phyloP scores from a whole-genome alignment of 2,797 vertebrate genomes.

The Heliangelus exortis region DNA sequence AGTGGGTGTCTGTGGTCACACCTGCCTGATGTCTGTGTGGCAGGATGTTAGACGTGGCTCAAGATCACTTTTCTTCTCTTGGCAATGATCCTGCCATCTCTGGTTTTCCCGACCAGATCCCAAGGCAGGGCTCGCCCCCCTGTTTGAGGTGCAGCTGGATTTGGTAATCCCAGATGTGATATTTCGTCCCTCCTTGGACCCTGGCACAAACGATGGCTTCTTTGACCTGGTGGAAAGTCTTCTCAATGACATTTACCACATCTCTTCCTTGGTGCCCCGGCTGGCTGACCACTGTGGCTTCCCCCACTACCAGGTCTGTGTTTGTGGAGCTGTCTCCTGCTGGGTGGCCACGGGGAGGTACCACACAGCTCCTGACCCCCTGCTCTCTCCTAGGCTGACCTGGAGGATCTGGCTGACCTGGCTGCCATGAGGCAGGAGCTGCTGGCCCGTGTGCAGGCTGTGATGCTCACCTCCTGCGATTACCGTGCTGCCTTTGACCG shows the following conservation, averaged over 20 bases:
- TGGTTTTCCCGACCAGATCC: constrained; percentile 76
- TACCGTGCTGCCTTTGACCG: constrained; percentile 80
- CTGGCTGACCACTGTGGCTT: constrained; percentile 76
- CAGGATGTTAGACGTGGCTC: neutral
- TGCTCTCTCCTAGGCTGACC: constrained; percentile 78
- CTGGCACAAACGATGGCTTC: constrained; percentile 79
- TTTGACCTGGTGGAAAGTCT: constrained; percentile 86
- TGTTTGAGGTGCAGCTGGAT: constrained; percentile 89
- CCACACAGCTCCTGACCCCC: accelerated
- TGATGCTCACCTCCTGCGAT: constrained; percentile 73
- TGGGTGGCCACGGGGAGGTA: neutral
- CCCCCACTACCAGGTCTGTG: constrained; percentile 89
- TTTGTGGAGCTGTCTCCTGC: accelerated
- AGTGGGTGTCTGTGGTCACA: neutral
- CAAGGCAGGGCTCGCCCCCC: constrained; percentile 76
- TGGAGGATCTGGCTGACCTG: constrained; percentile 86
- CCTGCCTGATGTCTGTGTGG: neutral
- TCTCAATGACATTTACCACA: constrained; percentile 82
- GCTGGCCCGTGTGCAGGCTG: constrained; percentile 76
- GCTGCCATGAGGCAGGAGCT: constrained; percentile 77
- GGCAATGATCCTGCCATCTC: neutral
- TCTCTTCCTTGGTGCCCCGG: constrained; percentile 86
- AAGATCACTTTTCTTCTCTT: neutral
- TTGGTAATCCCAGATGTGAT: constrained; percentile 86
- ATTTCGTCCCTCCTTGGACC: constrained; percentile 88